Evolutionary conservation across 2,888 invertebrate species (phyloP).

Genomic region (Sisyra nigra): DNA sequence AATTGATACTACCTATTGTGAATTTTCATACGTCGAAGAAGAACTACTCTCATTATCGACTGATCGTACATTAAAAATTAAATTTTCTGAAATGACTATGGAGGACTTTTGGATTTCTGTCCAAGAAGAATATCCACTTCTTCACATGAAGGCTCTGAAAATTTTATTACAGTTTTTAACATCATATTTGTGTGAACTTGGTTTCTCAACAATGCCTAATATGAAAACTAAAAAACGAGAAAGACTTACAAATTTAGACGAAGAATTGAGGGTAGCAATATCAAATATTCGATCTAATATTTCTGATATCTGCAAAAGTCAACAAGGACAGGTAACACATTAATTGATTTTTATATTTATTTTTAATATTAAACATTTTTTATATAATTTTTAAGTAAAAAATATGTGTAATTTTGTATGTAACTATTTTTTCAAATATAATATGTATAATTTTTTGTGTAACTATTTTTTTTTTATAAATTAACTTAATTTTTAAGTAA

Average conservation of each 20-base stretch:
- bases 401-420: background rate
- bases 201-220: no score
- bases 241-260: no score
- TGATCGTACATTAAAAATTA: constrained; percentile 11
- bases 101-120: constrained; percentile 10
- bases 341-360: background rate
- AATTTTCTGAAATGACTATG: constrained; percentile 11
- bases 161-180: constrained; percentile 1
- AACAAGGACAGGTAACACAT: constrained; percentile 4
- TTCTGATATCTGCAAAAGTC: constrained; percentile 4
- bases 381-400: background rate
- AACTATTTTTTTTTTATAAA: background rate
- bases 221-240: no score
- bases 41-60: constrained; percentile 10
- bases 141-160: background rate
- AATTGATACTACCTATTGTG: background rate
- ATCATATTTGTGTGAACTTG: no score
- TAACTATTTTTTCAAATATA: no score
- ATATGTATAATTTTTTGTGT: background rate
- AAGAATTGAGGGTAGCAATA: no score
- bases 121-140: constrained; percentile 8
- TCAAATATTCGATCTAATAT: no score
- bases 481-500: no score
- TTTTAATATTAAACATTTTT: no score
- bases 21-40: constrained; percentile 8